Conservation (phyloP, 1,140 invertebrate species). For the Asbolus verrucosus region DNA sequence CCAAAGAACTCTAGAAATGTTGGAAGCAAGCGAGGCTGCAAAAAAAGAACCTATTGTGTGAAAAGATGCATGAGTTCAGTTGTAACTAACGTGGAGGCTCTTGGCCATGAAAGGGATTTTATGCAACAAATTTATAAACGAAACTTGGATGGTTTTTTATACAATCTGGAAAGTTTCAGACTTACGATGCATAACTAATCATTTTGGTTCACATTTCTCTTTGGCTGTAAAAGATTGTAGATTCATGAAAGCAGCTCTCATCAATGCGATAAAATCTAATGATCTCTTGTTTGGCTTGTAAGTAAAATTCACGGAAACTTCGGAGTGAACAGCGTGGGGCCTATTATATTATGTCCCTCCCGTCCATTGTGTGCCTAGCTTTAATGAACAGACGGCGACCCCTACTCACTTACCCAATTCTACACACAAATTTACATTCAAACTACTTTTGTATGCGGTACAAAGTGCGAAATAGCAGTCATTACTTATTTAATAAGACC, state of each 20-base stretch:
- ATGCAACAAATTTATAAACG: constrained; percentile 6
- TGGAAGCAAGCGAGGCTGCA: background rate
- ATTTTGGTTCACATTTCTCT: background rate
- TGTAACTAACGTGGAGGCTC: background rate
- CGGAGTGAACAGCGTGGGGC: constrained; percentile 16
- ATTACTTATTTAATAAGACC: constrained; percentile 39
- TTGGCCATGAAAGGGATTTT: background rate
- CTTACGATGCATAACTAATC: no score
- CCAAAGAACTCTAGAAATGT: constrained; percentile 5
- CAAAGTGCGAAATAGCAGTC: constrained; percentile 37
- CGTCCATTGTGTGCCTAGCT: constrained; percentile 20
- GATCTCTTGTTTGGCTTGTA: constrained; percentile 33
- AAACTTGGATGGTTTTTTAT: constrained; percentile 16
- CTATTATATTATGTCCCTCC: constrained; percentile 28
- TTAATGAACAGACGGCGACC: constrained; percentile 36
- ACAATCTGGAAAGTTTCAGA: background rate
- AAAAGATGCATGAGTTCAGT: no score
- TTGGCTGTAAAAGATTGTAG: constrained; percentile 12
- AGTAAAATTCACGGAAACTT: constrained; percentile 32
- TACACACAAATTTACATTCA: constrained; percentile 33
- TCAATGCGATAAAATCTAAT: constrained; percentile 33
- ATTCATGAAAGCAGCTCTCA: constrained; percentile 36
- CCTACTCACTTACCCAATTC: constrained; percentile 31
- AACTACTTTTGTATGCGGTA: constrained; percentile 32
- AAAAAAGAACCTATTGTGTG: background rate